Evolutionary conservation across 2,113 vertebrate genomes (phyloP).

Genomic region (Thunnus thynnus): DNA sequence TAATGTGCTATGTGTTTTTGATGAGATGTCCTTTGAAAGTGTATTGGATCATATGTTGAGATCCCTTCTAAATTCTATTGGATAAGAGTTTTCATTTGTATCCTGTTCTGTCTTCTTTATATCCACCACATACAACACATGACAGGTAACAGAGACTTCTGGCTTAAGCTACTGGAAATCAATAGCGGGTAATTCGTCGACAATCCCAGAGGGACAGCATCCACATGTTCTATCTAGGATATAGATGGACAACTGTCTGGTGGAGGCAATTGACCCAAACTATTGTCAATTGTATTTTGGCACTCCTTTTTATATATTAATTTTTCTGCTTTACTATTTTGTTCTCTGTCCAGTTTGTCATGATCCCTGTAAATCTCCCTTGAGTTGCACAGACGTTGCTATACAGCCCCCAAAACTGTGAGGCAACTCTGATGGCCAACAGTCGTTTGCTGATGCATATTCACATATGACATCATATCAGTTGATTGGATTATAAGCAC

Average conservation of each 20-base stretch:
- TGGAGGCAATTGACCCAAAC: conserved; percentile 1
- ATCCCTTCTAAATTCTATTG: conserved; percentile 2
- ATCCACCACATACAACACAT: conserved; percentile 38
- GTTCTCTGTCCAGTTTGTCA: background rate
- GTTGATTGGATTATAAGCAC: background rate
- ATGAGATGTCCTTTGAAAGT: conserved; percentile 27
- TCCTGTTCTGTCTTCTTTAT: conserved; percentile 23
- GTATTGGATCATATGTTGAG: background rate
- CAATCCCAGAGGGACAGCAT: conserved; percentile 16
- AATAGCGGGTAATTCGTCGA: conserved; percentile 49
- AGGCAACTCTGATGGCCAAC: background rate
- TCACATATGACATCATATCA: too few species aligned
- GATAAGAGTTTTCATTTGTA: conserved; percentile 6
- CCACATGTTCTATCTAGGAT: conserved; percentile 3
- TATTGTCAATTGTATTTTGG: background rate
- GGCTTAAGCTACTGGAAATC: conserved; percentile 57
- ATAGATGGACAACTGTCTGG: conserved; percentile 26
- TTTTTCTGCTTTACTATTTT: background rate
- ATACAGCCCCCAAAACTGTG: background rate
- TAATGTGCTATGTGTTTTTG: background rate
- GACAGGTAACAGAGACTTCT: conserved; percentile 51
- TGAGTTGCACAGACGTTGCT: background rate
- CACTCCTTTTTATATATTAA: background rate
- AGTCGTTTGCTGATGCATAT: background rate
- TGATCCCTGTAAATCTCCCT: too few species aligned